Base-by-base conservation (phyloP, 2,888 invertebrate genomes). In the Noctuana brunneofusca region DNA sequence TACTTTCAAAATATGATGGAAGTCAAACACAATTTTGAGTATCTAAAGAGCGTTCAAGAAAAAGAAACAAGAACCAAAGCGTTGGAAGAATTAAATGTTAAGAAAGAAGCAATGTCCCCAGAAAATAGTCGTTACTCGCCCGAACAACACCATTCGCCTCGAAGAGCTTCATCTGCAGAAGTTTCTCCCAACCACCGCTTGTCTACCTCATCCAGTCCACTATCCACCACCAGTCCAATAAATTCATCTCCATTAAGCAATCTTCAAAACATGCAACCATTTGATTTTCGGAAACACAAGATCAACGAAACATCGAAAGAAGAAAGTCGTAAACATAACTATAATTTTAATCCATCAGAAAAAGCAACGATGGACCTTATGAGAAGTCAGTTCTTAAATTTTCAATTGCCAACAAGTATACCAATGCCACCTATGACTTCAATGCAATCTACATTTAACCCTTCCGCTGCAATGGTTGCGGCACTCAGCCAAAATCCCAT, bases 201-300 rank as follows among this genome's bases (percentile, higher is more conserved):
- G 70, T 91, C 90, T 81, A 87, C 89, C 79, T 89, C 91, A 78
- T 90, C 90, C 64, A 91, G 90, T 71, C 90, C 89, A 53, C 70
- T 84, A 9, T 90, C 89, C 35, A 79, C 83, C 53, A 92, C 93
- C 76, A 94, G 94, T 86, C 94, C 94, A 48, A 81, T 93, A 24
- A 93, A 94, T 68, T 93, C 94, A 30, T 96, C 96, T 9, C 98
- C 98, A 2, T 90, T 98, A 67, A 97, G 96, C 83, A 95, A 97
- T 74, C 92, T 98, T 53, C 97, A 98, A 87, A 98, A 96, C 75
- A 98, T 98, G 98, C 98, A 98, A 79, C 98, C 98, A 0, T 97
- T 97, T 81, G 98, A 98, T 83, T 98, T 96, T 79, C 94, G 97
- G 30, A 97, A 97, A 73, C 79, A 84, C 59, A 87, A 83, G 68